These are phyloP conservation scores for Orthosia gothica DNA, from an alignment of 2,888 invertebrate genomes.

Conservation along the genomic window DNA sequence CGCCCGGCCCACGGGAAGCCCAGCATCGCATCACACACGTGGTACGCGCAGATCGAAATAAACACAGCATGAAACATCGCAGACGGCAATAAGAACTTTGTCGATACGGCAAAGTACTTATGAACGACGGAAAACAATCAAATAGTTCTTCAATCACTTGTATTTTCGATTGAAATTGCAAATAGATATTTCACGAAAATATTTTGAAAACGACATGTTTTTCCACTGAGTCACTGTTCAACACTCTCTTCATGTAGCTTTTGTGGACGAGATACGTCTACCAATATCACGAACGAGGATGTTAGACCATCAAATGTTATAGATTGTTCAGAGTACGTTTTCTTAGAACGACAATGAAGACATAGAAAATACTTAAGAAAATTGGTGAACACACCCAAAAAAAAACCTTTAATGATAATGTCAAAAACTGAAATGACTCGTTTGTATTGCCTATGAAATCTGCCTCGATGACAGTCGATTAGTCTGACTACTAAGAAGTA, in stretches of 20 bases:
- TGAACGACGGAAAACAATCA: not conserved
- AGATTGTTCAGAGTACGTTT: not conserved
- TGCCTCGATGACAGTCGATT: not conserved
- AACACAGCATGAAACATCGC: constrained; percentile 18
- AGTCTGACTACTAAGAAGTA: constrained; percentile 10
- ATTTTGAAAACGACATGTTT: not conserved
- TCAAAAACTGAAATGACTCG: not conserved
- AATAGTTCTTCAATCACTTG: not conserved
- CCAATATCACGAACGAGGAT: not conserved
- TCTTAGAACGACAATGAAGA: not conserved
- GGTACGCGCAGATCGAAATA: constrained; percentile 3
- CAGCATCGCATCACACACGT: constrained; percentile 27
- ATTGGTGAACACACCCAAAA: not conserved
- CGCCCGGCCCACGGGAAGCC: constrained; percentile 13
- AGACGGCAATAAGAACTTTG: not conserved
- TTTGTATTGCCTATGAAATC: constrained; percentile 16
- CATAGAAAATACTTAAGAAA: not conserved
- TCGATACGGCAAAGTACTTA: not conserved
- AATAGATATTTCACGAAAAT: not conserved
- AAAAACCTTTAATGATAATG: not conserved
- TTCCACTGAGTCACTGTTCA: not conserved
- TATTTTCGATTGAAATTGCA: not conserved
- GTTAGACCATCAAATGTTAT: not conserved
- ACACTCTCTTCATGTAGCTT: not conserved
- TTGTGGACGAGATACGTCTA: not conserved